A percentile compares a stretch with the other conserved stretches of the same genome.
phyloP scores from a whole-genome alignment of 2,797 vertebrate genomes.

The Zenarchopterus dispar region DNA sequence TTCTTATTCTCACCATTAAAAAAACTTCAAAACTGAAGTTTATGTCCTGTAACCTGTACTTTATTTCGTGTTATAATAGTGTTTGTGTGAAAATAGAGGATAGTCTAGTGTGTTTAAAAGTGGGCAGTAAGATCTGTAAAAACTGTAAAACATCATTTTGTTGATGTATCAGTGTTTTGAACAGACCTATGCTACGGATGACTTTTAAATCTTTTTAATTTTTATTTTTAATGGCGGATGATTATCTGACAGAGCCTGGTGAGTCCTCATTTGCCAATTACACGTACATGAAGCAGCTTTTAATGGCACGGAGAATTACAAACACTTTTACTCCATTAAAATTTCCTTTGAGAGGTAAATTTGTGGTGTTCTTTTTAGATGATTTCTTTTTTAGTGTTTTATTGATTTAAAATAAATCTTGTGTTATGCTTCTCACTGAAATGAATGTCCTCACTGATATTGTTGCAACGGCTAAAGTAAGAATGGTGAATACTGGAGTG shows the following conservation, averaged over 20 bases:
- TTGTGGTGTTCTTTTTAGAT: background rate
- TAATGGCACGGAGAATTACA: too few relatives aligned
- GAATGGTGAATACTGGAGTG: conserved; percentile 6
- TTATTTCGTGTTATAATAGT: conserved; percentile 13
- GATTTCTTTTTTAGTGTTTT: too few relatives aligned
- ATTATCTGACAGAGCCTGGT: too few relatives aligned
- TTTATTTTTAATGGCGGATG: background rate
- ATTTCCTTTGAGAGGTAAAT: background rate
- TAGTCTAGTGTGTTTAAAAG: background rate
- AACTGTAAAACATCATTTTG: background rate
- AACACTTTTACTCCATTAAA: too few relatives aligned
- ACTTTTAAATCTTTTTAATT: conserved; percentile 7
- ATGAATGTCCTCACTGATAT: background rate
- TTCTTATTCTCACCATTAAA: conserved; percentile 10
- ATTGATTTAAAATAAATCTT: too few relatives aligned
- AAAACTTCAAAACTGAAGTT: conserved; percentile 4
- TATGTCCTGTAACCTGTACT: background rate
- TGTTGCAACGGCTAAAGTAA: conserved; percentile 16
- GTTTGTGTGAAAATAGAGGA: background rate
- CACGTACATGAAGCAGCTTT: too few relatives aligned
- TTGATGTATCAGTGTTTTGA: background rate
- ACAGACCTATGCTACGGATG: background rate
- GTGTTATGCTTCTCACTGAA: too few relatives aligned
- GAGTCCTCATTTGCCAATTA: too few relatives aligned
- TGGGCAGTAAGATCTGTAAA: too few relatives aligned